Percentiles rank a stretch among this genome's conserved stretches.
Evolutionary conservation across 53 echinoderm and acorn worm genomes (phyloP).

Genomic region (Holothuria leucospilota): DNA sequence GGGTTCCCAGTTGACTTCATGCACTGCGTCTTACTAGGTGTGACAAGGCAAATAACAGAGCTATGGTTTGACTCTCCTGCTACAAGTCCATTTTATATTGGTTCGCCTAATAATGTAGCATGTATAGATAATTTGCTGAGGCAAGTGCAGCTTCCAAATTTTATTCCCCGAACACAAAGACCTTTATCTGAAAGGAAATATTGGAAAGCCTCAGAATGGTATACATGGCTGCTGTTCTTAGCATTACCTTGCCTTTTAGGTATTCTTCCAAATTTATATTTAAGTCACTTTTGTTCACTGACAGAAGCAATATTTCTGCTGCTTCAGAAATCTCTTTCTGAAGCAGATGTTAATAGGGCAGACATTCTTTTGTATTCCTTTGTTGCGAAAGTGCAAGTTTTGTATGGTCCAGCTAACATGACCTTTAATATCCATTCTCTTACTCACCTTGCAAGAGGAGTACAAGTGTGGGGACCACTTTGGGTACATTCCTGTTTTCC

Average conservation of each 20-base stretch:
- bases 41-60: constrained; percentile 53
- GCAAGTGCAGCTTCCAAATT: neutral
- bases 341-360: constrained; percentile 40
- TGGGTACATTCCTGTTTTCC: constrained; percentile 76
- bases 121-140: neutral
- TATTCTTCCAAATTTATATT: constrained; percentile 3
- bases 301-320: constrained; percentile 56
- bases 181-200: constrained; percentile 48
- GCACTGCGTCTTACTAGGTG: constrained; percentile 64
- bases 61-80: constrained; percentile 66
- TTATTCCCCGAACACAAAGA: constrained; percentile 30
- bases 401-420: constrained; percentile 56
- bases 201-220: constrained; percentile 66
- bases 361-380: constrained; percentile 54
- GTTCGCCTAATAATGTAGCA: constrained; percentile 42
- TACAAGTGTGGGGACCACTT: constrained; percentile 59
- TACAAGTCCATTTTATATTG: constrained; percentile 53
- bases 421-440: constrained; percentile 69
- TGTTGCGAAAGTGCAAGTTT: constrained; percentile 50
- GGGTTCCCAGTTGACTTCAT: constrained; percentile 63
- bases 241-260: neutral
- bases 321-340: constrained; percentile 59
- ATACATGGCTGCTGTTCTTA: constrained; percentile 50
- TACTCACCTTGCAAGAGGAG: constrained; percentile 55
- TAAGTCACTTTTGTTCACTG: constrained; percentile 37